These are phyloP conservation scores for Dascillus cervinus DNA, from an alignment of 2,888 invertebrate genomes.

Conservation along the genomic window DNA sequence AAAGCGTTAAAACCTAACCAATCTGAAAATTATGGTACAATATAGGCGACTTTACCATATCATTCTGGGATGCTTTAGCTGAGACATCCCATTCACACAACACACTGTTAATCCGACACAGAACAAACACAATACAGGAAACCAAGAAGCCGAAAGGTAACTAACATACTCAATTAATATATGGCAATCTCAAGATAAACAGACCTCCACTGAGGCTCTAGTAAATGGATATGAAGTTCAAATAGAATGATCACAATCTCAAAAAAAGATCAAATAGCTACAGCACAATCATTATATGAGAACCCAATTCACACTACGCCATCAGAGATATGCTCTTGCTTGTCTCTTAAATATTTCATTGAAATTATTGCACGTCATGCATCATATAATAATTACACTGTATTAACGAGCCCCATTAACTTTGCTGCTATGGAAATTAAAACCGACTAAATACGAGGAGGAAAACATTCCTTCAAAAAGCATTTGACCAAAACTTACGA, in stretches of 20 bases:
- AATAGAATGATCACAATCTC: slow-evolving; percentile 34
- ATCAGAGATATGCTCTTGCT: slow-evolving; percentile 27
- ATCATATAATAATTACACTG: slow-evolving; percentile 36
- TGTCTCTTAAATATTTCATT: slow-evolving; percentile 12
- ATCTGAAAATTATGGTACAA: too few relatives aligned
- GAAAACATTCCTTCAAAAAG: too few relatives aligned
- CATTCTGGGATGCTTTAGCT: slow-evolving; percentile 6
- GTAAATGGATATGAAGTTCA: slow-evolving; percentile 36
- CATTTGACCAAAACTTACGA: too few relatives aligned
- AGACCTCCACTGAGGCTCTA: slow-evolving; percentile 16
- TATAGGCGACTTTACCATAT: too few relatives aligned
- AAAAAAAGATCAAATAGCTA: slow-evolving; percentile 36
- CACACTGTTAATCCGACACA: slow-evolving; percentile 15
- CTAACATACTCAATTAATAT: slow-evolving; percentile 17
- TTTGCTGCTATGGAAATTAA: slow-evolving; percentile 16
- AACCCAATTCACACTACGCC: slow-evolving; percentile 33
- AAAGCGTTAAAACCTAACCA: too few relatives aligned
- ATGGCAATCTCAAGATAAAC: slow-evolving; percentile 16
- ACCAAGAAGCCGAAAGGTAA: slow-evolving; percentile 15
- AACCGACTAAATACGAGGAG: too few relatives aligned
- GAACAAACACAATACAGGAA: slow-evolving; percentile 16
- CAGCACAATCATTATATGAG: slow-evolving; percentile 38
- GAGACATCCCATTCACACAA: slow-evolving; percentile 15
- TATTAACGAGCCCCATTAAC: slow-evolving; percentile 18
- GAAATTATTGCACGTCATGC: slow-evolving; percentile 30